Conservation (phyloP, 2,888 invertebrate species). For the Ecliptopera silaceata region DNA sequence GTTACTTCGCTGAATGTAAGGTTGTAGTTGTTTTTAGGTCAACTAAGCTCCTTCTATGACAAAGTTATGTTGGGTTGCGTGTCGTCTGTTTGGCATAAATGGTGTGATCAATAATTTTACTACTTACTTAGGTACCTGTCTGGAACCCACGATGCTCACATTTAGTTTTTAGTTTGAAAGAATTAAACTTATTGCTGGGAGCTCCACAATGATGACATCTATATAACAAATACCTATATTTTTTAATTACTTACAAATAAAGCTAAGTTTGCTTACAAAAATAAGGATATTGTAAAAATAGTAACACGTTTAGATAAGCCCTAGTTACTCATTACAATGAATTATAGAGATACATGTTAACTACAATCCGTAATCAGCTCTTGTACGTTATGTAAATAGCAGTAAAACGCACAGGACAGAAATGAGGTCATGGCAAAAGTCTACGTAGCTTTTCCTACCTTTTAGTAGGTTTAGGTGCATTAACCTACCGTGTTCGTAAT, state of each 20-base stretch:
- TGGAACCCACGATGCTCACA: not conserved
- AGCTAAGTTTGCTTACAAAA: too few species aligned
- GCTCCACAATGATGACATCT: too few species aligned
- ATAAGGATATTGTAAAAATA: too few species aligned
- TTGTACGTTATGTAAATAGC: not conserved
- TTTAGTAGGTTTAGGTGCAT: not conserved
- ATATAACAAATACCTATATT: too few species aligned
- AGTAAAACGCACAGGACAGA: not conserved
- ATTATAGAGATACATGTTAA: too few species aligned
- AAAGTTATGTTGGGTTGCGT: conserved; percentile 14
- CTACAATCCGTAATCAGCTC: not conserved
- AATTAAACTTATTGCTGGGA: too few species aligned
- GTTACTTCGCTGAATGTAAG: not conserved
- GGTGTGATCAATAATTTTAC: conserved; percentile 18
- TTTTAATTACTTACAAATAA: too few species aligned
- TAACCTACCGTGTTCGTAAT: not conserved
- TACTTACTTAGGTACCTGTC: not conserved
- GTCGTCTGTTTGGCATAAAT: conserved; percentile 5
- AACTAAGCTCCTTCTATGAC: conserved; percentile 7
- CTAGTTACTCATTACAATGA: too few species aligned
- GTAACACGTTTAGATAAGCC: too few species aligned
- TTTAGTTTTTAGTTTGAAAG: too few species aligned
- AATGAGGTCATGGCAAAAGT: conserved; percentile 10
- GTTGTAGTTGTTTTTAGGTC: conserved; percentile 1
- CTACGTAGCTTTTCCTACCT: not conserved